Conservation (phyloP, 2,888 invertebrate genomes). For the Cosmia pyralina region DNA sequence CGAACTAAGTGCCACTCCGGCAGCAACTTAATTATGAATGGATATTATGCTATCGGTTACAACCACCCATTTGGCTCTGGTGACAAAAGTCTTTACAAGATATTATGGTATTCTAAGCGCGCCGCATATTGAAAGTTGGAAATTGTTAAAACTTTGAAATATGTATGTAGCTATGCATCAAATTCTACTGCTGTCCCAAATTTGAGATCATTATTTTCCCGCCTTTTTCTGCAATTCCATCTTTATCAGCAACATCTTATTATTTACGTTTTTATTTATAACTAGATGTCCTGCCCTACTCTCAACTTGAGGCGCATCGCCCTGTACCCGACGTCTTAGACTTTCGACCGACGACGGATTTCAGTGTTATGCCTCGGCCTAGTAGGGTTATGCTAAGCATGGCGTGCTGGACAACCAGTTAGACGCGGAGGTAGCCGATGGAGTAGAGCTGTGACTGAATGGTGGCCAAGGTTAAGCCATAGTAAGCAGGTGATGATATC, state of each 20-base stretch:
- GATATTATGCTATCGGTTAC: conserved; percentile 53
- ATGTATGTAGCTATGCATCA: neutral
- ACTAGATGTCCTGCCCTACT: too few species aligned
- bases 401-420: too few species aligned
- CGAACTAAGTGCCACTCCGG: conserved; percentile 20
- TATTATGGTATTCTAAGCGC: conserved; percentile 4
- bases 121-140: conserved; percentile 11
- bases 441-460: too few species aligned
- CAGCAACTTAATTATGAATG: conserved; percentile 49
- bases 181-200: neutral
- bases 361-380: too few species aligned
- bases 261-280: neutral
- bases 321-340: too few species aligned
- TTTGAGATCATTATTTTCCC: neutral
- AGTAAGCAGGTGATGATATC: too few species aligned
- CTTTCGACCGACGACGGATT: too few species aligned
- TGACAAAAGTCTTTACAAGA: conserved; percentile 33
- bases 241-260: neutral
- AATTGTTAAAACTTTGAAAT: conserved; percentile 3
- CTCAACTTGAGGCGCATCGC: too few species aligned
- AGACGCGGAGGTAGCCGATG: too few species aligned
- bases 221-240: neutral
- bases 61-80: conserved; percentile 38
- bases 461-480: too few species aligned
- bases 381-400: too few species aligned